Evolutionary conservation across 2,113 vertebrate genomes (phyloP).

Genomic region (Pelobates fuscus): DNA sequence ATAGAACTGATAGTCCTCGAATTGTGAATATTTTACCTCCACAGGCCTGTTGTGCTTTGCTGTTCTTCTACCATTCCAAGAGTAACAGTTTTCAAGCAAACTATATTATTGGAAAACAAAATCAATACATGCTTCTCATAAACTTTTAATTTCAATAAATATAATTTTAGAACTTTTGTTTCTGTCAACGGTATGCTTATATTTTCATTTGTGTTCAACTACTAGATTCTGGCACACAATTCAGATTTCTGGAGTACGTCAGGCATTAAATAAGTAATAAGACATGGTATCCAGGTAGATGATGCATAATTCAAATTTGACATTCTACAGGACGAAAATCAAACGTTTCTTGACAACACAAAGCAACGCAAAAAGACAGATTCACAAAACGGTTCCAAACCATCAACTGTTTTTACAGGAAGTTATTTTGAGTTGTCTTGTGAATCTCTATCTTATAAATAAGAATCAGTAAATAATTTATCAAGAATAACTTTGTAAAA

Average conservation of each 20-base stretch:
- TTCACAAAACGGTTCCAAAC: constrained; percentile 41
- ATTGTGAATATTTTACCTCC: too few relatives aligned
- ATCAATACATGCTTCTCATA: constrained; percentile 4
- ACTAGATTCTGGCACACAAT: constrained; percentile 18
- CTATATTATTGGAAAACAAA: neutral
- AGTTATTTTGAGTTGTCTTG: constrained; percentile 34
- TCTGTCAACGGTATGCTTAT: neutral
- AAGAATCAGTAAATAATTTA: constrained; percentile 32
- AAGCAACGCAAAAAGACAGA: constrained; percentile 35
- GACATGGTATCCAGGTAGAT: constrained; percentile 37
- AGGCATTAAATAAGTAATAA: constrained; percentile 47
- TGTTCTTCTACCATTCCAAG: too few relatives aligned
- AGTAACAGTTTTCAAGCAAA: too few relatives aligned
- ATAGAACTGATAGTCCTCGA: too few relatives aligned
- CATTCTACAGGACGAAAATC: constrained; percentile 47
- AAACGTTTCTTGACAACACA: constrained; percentile 44
- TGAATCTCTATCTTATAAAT: constrained; percentile 37
- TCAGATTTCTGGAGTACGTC: constrained; percentile 19
- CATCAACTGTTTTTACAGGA: constrained; percentile 20
- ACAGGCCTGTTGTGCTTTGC: too few relatives aligned
- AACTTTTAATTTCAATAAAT: constrained; percentile 20
- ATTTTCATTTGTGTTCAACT: constrained; percentile 36
- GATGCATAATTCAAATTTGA: constrained; percentile 50
- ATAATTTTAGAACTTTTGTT: neutral
- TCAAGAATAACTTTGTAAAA: constrained; percentile 5